A percentile compares a stretch with the other conserved stretches of the same genome.
Conservation (phyloP, 1,140 invertebrate species). For the Eurosta solidaginis region DNA sequence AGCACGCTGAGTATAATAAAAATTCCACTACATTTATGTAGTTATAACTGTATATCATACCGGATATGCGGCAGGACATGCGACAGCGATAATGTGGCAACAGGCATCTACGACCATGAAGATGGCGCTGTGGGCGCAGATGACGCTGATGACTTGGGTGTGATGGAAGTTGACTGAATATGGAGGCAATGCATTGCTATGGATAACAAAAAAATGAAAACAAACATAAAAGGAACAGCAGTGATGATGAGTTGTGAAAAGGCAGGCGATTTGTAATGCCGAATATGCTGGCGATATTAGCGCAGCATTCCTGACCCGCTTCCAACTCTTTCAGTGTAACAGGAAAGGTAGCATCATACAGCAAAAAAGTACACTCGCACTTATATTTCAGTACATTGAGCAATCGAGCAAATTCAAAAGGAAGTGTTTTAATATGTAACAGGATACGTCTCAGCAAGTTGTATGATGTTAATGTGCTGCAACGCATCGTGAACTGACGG, state of each 20-base stretch:
- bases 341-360: background rate
- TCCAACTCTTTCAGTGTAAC: too few species aligned
- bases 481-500: background rate
- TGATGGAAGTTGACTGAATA: background rate
- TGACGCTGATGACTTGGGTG: background rate
- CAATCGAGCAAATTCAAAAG: background rate
- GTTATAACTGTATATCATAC: background rate
- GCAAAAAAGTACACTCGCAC: background rate
- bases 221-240: too few species aligned
- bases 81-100: constrained; percentile 20
- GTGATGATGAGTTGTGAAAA: background rate
- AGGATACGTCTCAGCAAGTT: background rate
- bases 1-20: too few species aligned
- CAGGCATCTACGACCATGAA: background rate
- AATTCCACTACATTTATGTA: too few species aligned
- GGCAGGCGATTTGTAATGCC: background rate
- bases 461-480: background rate
- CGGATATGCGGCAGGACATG: constrained; percentile 25
- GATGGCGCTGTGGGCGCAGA: too few species aligned
- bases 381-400: background rate
- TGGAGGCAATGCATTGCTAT: background rate
- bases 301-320: background rate
- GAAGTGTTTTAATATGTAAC: constrained; percentile 3
- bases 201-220: background rate
- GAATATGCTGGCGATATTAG: background rate